These are phyloP conservation scores for Paradisaea rubra DNA, from an alignment of 2,113 vertebrate genomes.

Conservation along the genomic window DNA sequence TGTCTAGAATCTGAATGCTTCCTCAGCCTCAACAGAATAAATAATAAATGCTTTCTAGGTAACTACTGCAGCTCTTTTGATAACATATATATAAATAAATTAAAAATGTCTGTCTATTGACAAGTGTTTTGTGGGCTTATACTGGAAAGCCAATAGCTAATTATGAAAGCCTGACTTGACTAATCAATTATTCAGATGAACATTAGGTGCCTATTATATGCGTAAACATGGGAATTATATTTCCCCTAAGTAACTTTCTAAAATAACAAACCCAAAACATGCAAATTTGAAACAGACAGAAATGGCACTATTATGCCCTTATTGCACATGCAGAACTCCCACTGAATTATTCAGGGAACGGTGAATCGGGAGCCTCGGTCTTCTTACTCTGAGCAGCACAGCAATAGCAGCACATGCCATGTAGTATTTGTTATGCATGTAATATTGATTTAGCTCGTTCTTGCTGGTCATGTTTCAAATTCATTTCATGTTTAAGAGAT, in stretches of 20 bases:
- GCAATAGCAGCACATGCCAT: background rate
- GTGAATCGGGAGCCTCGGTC: background rate
- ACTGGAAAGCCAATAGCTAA: conserved; percentile 86
- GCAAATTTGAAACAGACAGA: conserved; percentile 4
- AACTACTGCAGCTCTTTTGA: conserved; percentile 43
- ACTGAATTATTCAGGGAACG: conserved; percentile 44
- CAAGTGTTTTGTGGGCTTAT: conserved; percentile 76
- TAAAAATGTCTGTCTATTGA: conserved; percentile 56
- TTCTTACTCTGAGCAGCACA: conserved; percentile 2
- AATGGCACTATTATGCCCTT: background rate
- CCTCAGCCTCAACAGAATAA: conserved; percentile 8
- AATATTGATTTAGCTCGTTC: background rate
- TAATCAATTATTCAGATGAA: conserved; percentile 97
- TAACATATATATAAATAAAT: conserved; percentile 64
- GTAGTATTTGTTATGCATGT: background rate
- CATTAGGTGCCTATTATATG: conserved; percentile 85
- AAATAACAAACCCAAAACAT: conserved; percentile 51
- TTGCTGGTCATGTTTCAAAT: conserved; percentile 38
- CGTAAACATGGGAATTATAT: conserved; percentile 75
- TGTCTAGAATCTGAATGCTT: background rate
- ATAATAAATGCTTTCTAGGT: conserved; percentile 52
- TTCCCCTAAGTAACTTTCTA: conserved; percentile 78
- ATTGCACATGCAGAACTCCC: conserved; percentile 23
- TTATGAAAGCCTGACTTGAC: conserved; percentile 83
- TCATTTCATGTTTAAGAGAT: background rate